phyloP scores from a whole-genome alignment of 2,888 invertebrate genomes.

The Drosophila lutescens region DNA sequence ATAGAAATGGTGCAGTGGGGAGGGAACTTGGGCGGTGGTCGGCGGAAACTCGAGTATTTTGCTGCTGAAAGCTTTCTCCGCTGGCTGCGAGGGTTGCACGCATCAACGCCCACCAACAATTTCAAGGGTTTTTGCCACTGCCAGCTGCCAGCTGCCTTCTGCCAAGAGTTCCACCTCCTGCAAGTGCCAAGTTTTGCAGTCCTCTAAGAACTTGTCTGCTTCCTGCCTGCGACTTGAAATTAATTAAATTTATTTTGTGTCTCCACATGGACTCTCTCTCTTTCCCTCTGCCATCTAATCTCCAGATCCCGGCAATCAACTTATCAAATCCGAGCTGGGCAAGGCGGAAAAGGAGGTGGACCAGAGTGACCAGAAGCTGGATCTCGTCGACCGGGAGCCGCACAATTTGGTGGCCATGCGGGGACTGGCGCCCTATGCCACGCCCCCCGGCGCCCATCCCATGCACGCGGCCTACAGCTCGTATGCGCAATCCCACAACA shows the following conservation, averaged over 20 bases:
- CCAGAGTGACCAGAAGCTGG: slow-evolving; percentile 90
- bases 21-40: slow-evolving; percentile 40
- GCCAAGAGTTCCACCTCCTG: slow-evolving; percentile 36
- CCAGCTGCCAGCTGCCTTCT: slow-evolving; percentile 55
- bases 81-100: slow-evolving; percentile 78
- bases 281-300: slow-evolving; percentile 36
- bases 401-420: slow-evolving; percentile 81
- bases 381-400: slow-evolving; percentile 87
- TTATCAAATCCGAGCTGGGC: slow-evolving; percentile 87
- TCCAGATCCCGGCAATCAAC: slow-evolving; percentile 80
- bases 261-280: slow-evolving; percentile 26
- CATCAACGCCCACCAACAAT: slow-evolving; percentile 83
- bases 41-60: slow-evolving; percentile 77
- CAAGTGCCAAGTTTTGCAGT: slow-evolving; percentile 62
- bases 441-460: slow-evolving; percentile 55
- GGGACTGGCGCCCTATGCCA: slow-evolving; percentile 63
- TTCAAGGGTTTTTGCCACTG: slow-evolving; percentile 74
- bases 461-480: slow-evolving; percentile 67
- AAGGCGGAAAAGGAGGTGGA: slow-evolving; percentile 87
- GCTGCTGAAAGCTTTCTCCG: slow-evolving; percentile 77
- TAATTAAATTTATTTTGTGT: slow-evolving; percentile 64
- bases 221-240: slow-evolving; percentile 68
- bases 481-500: slow-evolving; percentile 85
- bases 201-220: slow-evolving; percentile 71
- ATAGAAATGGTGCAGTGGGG: slow-evolving; percentile 20